These are phyloP conservation scores for Atethmia centrago DNA, from an alignment of 2,888 invertebrate species.

Conservation along the genomic window DNA sequence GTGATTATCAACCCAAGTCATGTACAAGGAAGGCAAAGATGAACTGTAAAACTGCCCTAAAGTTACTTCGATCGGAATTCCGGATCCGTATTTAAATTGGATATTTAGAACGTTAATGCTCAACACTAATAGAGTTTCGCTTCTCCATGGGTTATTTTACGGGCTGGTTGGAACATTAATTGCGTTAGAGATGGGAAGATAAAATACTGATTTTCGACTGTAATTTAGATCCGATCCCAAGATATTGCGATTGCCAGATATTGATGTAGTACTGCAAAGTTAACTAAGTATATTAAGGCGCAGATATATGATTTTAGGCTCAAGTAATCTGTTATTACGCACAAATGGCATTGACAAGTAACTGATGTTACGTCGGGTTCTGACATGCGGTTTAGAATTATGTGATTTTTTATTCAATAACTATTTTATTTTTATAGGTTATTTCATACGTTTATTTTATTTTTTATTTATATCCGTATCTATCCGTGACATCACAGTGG, in stretches of 20 bases:
- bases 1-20: slow-evolving; percentile 45
- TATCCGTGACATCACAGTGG: too few species aligned
- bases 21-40: slow-evolving; percentile 43
- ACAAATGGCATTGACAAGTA: too few species aligned
- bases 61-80: slow-evolving; percentile 50
- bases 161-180: slow-evolving; percentile 34
- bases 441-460: too few species aligned
- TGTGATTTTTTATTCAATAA: too few species aligned
- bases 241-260: slow-evolving; percentile 10
- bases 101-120: slow-evolving; percentile 37
- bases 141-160: slow-evolving; percentile 46
- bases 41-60: slow-evolving; percentile 42
- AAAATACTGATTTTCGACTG: slow-evolving; percentile 43
- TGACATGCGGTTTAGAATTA: too few species aligned
- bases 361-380: too few species aligned
- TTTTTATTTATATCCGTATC: too few species aligned
- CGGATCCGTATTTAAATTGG: slow-evolving; percentile 41
- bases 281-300: too few species aligned
- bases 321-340: too few species aligned
- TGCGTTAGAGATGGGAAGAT: slow-evolving; percentile 23
- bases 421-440: too few species aligned
- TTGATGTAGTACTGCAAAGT: not conserved
- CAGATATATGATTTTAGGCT: too few species aligned
- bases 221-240: slow-evolving; percentile 33
- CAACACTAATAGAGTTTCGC: slow-evolving; percentile 48